These are phyloP conservation scores for Crocallis elinguaria DNA, from an alignment of 2,888 invertebrate genomes.

Conservation along the genomic window DNA sequence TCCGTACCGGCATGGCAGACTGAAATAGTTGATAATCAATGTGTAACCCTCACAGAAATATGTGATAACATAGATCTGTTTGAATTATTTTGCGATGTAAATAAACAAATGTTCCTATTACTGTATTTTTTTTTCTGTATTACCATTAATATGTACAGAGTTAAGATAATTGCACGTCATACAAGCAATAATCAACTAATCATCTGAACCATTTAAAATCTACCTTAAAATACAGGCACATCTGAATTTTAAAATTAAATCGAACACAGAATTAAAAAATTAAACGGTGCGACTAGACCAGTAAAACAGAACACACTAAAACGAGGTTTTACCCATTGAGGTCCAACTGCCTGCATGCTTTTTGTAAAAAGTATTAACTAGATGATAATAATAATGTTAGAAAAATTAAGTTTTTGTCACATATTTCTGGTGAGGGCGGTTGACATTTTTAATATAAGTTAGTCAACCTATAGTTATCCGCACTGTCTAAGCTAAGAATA, in stretches of 20 bases:
- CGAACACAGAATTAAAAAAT: too few relatives aligned
- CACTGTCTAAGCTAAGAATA: conserved; percentile 54
- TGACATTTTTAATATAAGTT: conserved; percentile 3
- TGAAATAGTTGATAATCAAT: conserved; percentile 51
- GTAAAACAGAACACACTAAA: too few relatives aligned
- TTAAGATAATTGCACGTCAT: neutral
- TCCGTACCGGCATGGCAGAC: conserved; percentile 57
- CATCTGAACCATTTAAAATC: too few relatives aligned
- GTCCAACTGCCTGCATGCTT: neutral
- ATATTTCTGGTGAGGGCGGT: conserved; percentile 28
- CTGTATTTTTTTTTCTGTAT: conserved; percentile 12
- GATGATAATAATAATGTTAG: neutral
- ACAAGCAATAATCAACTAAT: too few relatives aligned
- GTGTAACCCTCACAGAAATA: conserved; percentile 40
- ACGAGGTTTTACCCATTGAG: too few relatives aligned
- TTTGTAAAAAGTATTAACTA: neutral
- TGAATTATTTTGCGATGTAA: conserved; percentile 20
- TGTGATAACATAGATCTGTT: conserved; percentile 43
- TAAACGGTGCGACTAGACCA: too few relatives aligned
- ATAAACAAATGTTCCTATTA: conserved; percentile 45
- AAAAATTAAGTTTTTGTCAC: conserved; percentile 25
- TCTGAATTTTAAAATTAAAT: too few relatives aligned
- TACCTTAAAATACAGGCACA: too few relatives aligned
- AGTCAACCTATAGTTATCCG: conserved; percentile 46
- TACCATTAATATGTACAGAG: neutral